These are phyloP conservation scores for Drosophila incognita DNA, from an alignment of 2,888 invertebrate species.

Conservation along the genomic window DNA sequence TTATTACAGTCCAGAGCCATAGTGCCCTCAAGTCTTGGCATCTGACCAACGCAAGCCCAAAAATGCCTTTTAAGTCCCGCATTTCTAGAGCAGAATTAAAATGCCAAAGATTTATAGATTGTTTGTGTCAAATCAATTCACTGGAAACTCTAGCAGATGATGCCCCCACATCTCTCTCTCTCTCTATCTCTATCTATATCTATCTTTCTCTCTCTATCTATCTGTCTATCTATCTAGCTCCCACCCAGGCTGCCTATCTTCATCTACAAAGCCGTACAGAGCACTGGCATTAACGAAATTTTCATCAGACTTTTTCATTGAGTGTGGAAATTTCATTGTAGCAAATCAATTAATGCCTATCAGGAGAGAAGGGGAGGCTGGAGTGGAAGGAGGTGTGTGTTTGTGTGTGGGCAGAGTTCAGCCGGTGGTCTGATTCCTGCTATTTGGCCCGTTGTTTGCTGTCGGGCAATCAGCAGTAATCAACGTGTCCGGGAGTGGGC, in stretches of 20 bases:
- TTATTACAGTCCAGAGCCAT: slow-evolving; percentile 58
- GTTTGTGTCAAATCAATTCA: slow-evolving; percentile 44
- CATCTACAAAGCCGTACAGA: slow-evolving; percentile 35
- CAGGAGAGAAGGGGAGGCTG: neutral
- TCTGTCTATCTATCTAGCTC: neutral
- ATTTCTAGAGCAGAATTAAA: slow-evolving; percentile 37
- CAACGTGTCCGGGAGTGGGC: slow-evolving; percentile 54
- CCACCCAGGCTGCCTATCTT: neutral
- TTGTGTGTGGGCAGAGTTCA: slow-evolving; percentile 6
- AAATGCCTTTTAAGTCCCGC: slow-evolving; percentile 44
- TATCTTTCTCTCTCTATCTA: neutral
- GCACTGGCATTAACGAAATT: slow-evolving; percentile 58
- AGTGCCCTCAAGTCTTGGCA: slow-evolving; percentile 50
- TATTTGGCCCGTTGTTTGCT: slow-evolving; percentile 73
- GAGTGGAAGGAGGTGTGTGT: neutral
- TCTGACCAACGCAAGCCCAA: slow-evolving; percentile 45
- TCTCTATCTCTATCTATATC: neutral
- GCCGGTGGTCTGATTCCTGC: slow-evolving; percentile 65
- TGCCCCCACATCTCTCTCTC: neutral
- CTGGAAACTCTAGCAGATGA: slow-evolving; percentile 22
- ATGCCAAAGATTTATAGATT: slow-evolving; percentile 55
- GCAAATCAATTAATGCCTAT: slow-evolving; percentile 75
- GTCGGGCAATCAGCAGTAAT: slow-evolving; percentile 73
- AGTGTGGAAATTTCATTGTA: slow-evolving; percentile 77
- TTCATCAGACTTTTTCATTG: slow-evolving; percentile 57